Evolutionary conservation across 1,140 invertebrate genomes (phyloP).

Genomic region (Hirudo medicinalis): DNA sequence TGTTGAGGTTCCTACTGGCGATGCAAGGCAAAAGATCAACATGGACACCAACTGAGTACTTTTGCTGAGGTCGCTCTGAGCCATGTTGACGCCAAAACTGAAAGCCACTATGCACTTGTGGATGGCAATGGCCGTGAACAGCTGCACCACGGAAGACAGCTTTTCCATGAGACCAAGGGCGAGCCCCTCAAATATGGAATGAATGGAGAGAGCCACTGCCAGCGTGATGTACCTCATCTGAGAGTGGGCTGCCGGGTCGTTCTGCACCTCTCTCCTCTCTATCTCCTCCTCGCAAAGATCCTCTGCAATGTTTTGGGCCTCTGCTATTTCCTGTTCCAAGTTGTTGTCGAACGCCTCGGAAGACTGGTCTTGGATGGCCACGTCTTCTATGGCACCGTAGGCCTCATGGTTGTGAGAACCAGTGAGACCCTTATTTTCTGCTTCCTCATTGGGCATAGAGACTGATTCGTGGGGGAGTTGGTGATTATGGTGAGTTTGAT

Average conservation of each 20-base stretch:
- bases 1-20: constrained; percentile 51
- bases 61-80: constrained; percentile 52
- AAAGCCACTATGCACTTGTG: constrained; percentile 75
- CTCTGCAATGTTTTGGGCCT: not conserved
- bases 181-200: constrained; percentile 74
- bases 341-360: not conserved
- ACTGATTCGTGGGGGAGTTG: not conserved
- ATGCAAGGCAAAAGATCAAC: constrained; percentile 50
- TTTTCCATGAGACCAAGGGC: constrained; percentile 56
- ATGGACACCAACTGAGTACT: constrained; percentile 31
- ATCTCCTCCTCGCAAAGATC: constrained; percentile 5
- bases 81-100: constrained; percentile 45
- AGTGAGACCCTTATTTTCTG: not conserved
- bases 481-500: not conserved
- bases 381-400: not conserved
- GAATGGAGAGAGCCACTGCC: constrained; percentile 70
- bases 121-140: constrained; percentile 66
- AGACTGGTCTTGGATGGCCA: not conserved
- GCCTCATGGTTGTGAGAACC: not conserved
- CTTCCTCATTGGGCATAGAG: not conserved
- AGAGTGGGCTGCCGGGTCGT: constrained; percentile 42
- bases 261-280: not conserved
- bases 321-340: constrained; percentile 5
- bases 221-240: constrained; percentile 55
- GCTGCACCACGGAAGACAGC: constrained; percentile 42